phyloP scores from a whole-genome alignment of 2,113 vertebrate species.

The Macquaria ambigua region DNA sequence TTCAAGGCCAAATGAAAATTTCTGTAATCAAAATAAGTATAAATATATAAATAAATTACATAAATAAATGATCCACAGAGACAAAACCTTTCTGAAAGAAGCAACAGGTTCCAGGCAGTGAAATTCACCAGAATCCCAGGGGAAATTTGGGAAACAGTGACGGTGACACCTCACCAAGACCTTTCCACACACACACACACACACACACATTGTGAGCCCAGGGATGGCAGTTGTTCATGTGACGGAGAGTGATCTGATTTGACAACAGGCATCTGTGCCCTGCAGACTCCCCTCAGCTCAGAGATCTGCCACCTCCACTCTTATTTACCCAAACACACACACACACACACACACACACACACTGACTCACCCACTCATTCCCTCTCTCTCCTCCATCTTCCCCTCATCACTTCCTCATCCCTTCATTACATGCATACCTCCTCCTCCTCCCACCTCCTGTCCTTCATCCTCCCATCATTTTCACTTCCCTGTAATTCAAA shows the following conservation, averaged over 20 bases:
- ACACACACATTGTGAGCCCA: background rate
- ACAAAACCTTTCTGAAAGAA: background rate
- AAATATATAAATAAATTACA: background rate
- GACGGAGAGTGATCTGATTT: conserved; percentile 37
- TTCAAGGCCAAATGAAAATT: background rate
- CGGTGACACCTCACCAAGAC: background rate
- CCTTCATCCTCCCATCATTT: conserved; percentile 35
- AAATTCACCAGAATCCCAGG: conserved; percentile 13
- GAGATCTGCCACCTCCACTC: conserved; percentile 45
- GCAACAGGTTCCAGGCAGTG: conserved; percentile 36
- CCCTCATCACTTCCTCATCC: conserved; percentile 1
- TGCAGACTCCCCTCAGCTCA: conserved; percentile 32
- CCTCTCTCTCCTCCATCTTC: background rate
- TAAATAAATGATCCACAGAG: background rate
- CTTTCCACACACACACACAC: background rate
- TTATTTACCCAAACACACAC: conserved; percentile 25
- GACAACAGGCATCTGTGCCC: conserved; percentile 60
- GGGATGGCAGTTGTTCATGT: conserved; percentile 40
- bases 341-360: conserved; percentile 6
- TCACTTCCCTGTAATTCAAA: conserved; percentile 40
- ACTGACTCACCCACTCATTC: too few species aligned
- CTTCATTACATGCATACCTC: conserved; percentile 1
- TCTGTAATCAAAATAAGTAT: background rate
- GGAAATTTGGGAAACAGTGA: conserved; percentile 32
- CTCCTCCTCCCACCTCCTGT: background rate